These are phyloP conservation scores for Argopecten irradians DNA, from an alignment of 1,140 invertebrate species.

Conservation along the genomic window DNA sequence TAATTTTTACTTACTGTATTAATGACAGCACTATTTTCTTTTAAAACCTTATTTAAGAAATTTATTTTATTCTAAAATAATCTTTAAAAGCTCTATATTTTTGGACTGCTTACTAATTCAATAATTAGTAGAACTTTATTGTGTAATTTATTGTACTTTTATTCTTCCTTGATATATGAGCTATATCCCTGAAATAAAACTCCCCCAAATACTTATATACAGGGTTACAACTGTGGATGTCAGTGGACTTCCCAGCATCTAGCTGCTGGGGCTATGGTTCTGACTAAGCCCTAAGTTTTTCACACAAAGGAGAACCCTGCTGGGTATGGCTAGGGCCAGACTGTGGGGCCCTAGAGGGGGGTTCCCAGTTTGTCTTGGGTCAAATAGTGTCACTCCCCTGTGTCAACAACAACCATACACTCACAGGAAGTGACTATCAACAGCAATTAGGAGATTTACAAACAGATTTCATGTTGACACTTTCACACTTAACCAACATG, in stretches of 20 bases:
- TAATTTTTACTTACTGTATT: no score
- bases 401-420: not conserved
- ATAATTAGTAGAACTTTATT: no score
- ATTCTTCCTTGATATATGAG: not conserved
- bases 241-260: not conserved
- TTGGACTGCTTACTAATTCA: no score
- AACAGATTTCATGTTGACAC: not conserved
- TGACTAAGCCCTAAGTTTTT: not conserved
- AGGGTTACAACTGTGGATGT: not conserved
- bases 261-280: not conserved
- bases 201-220: not conserved
- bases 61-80: no score
- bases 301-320: constrained; percentile 14
- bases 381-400: constrained; percentile 7
- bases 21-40: no score
- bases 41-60: no score
- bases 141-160: no score
- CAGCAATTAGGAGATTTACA: not conserved
- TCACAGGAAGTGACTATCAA: not conserved
- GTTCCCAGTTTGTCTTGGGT: constrained; percentile 1
- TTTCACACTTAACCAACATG: not conserved
- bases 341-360: constrained; percentile 2
- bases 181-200: not conserved
- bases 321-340: not conserved
- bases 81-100: no score